phyloP scores from a whole-genome alignment of 2,888 invertebrate genomes.

The Cheilosia scutellata region DNA sequence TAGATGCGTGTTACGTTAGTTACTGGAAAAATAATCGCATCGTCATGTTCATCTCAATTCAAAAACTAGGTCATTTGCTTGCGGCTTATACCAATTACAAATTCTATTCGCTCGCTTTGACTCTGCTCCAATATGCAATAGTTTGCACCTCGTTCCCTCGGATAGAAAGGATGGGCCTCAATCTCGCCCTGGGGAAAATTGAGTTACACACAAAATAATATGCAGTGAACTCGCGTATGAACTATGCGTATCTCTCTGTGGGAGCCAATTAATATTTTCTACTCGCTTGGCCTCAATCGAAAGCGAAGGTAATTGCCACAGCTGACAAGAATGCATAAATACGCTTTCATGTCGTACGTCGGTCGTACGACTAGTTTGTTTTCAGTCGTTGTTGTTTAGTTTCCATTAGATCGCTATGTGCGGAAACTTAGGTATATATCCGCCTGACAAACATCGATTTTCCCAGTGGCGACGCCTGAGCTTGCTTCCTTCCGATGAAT shows the following conservation, averaged over 20 bases:
- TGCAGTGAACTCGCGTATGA: conserved; percentile 52
- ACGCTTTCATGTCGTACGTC: conserved; percentile 5
- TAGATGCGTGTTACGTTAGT: not conserved
- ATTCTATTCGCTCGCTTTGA: conserved; percentile 20
- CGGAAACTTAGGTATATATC: conserved; percentile 23
- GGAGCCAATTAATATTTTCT: conserved; percentile 65
- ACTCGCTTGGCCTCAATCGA: conserved; percentile 62
- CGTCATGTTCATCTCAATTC: conserved; percentile 23
- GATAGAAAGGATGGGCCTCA: not conserved
- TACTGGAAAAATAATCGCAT: conserved; percentile 42
- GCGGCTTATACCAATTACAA: conserved; percentile 27
- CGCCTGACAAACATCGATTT: conserved; percentile 62
- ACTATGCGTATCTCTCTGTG: conserved; percentile 31
- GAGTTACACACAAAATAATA: conserved; percentile 9
- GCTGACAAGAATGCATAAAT: conserved; percentile 69
- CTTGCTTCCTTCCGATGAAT: conserved; percentile 61
- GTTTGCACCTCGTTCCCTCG: not conserved
- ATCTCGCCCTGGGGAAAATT: conserved; percentile 35
- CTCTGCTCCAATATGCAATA: conserved; percentile 6
- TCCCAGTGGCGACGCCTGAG: conserved; percentile 41
- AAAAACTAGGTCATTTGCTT: conserved; percentile 39
- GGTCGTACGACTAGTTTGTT: conserved; percentile 35
- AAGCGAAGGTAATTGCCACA: conserved; percentile 67
- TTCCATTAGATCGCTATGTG: conserved; percentile 63
- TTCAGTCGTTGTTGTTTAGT: conserved; percentile 12